Conservation (phyloP, 2,113 vertebrate genomes). For the Poecile atricapillus region DNA sequence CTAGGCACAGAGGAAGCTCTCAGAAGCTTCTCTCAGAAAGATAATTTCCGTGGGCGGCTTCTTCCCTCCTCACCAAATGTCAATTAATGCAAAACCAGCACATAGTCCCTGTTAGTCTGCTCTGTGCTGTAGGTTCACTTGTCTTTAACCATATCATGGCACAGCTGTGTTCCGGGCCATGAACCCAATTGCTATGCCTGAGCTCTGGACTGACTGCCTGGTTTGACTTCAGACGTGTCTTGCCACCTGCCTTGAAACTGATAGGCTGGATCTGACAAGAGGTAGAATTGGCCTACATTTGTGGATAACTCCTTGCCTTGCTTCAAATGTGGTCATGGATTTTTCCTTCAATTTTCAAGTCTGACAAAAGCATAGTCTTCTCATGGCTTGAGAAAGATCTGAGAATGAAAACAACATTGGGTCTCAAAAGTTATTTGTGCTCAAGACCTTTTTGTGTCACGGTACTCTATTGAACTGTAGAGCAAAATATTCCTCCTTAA, state of each 20-base stretch:
- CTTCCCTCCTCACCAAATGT: too few relatives aligned
- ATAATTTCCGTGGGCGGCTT: too few relatives aligned
- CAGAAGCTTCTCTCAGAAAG: too few relatives aligned
- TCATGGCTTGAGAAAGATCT: not conserved
- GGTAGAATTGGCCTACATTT: not conserved
- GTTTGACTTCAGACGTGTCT: not conserved
- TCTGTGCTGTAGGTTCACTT: not conserved
- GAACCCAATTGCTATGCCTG: fast-evolving
- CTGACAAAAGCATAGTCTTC: not conserved
- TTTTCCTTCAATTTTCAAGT: not conserved
- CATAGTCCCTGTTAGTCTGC: not conserved
- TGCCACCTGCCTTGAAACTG: not conserved
- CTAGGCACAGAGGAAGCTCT: too few relatives aligned
- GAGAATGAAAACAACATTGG: not conserved
- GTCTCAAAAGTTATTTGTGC: not conserved
- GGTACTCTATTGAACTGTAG: not conserved
- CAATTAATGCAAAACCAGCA: too few relatives aligned
- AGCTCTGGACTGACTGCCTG: not conserved
- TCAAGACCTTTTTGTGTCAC: not conserved
- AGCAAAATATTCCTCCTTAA: not conserved
- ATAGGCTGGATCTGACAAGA: not conserved
- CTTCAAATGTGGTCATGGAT: not conserved
- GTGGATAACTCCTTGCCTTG: not conserved
- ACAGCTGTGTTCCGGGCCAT: not conserved
- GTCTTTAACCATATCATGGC: not conserved